Conservation (phyloP, 2,797 vertebrate species). For the Rhinella marina region DNA sequence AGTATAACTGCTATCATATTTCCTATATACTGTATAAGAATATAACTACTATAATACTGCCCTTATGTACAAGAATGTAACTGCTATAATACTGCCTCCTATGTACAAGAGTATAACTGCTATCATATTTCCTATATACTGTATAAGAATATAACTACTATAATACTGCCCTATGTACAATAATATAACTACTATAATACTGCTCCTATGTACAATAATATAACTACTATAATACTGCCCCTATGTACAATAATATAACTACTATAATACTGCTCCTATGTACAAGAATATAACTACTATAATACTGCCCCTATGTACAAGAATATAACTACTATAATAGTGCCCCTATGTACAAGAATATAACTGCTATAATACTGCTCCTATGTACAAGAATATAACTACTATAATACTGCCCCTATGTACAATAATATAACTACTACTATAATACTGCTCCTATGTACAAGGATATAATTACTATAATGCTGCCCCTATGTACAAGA, state of each 20-base stretch:
- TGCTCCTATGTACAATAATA: not conserved
- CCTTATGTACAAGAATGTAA: not conserved
- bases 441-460: no score
- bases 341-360: no score
- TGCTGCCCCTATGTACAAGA: no score
- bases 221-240: not conserved
- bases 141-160: not conserved
- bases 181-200: constrained; percentile 7
- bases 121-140: not conserved
- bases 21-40: not conserved
- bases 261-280: no score
- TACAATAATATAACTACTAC: no score
- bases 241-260: not conserved
- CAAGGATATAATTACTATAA: no score
- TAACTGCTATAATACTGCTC: no score
- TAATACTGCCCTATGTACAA: not conserved
- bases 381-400: no score
- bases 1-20: not conserved
- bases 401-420: no score
- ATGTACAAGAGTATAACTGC: not conserved
- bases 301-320: no score
- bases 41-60: constrained; percentile 13
- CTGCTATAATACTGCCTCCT: not conserved
- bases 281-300: no score
- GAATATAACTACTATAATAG: no score